Conservation (phyloP, 2,888 invertebrate genomes). For the Torymus auratus region DNA sequence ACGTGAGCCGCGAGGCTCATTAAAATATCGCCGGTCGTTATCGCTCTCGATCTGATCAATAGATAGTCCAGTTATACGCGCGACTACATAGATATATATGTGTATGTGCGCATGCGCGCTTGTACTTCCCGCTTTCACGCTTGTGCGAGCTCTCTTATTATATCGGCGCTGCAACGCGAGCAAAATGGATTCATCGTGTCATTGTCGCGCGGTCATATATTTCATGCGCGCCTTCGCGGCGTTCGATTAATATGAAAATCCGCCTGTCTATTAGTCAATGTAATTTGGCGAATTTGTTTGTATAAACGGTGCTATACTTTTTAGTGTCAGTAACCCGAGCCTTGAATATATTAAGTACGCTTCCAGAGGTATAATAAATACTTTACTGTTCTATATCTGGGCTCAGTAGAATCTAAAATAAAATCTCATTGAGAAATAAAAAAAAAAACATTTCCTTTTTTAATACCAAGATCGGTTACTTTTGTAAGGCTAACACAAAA, state of each 20-base stretch:
- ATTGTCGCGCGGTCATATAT: neutral
- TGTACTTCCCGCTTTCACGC: constrained; percentile 39
- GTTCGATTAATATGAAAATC: neutral
- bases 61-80: constrained; percentile 35
- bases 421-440: no score
- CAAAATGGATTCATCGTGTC: constrained; percentile 5
- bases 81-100: neutral
- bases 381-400: no score
- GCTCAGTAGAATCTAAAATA: no score
- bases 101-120: no score
- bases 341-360: no score
- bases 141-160: constrained; percentile 24
- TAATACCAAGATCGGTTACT: no score
- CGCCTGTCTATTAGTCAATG: no score
- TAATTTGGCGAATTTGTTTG: neutral
- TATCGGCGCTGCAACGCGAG: neutral
- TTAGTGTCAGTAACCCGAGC: neutral
- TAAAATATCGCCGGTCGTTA: constrained; percentile 43
- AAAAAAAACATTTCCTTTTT: no score
- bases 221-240: no score
- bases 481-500: no score
- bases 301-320: neutral
- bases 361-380: no score
- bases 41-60: constrained; percentile 39
- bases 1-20: constrained; percentile 36